Percentiles rank a stretch among this genome's conserved stretches.
Conservation (phyloP, 2,888 invertebrate species). For the Andrena camellia region DNA sequence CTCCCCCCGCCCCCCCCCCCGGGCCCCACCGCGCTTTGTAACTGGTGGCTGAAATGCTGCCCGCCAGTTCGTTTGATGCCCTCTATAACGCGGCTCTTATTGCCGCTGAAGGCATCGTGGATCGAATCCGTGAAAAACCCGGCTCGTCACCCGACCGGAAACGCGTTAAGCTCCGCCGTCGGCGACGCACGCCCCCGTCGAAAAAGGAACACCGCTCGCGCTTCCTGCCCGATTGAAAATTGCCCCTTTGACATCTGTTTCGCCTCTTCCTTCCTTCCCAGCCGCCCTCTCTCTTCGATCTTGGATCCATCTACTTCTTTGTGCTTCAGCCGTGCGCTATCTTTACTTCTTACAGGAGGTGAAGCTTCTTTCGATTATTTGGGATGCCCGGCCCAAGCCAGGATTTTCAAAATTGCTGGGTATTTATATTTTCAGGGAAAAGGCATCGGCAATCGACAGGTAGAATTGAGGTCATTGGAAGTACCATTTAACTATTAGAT, state of each 20-base stretch:
- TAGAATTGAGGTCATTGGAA: too few species aligned
- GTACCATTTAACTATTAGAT: too few species aligned
- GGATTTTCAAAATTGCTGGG: too few species aligned
- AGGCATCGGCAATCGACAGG: too few species aligned
- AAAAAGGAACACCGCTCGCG: constrained; percentile 24
- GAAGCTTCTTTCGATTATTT: too few species aligned
- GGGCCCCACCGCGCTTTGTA: constrained; percentile 30
- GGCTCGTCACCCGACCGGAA: constrained; percentile 22
- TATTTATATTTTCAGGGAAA: too few species aligned
- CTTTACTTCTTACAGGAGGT: too few species aligned
- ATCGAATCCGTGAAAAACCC: constrained; percentile 33
- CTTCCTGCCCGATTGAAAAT: constrained; percentile 49
- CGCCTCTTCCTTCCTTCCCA: constrained; percentile 16
- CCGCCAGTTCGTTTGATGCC: constrained; percentile 56
- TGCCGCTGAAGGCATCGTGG: constrained; percentile 51
- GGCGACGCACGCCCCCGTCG: constrained; percentile 30
- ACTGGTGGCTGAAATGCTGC: constrained; percentile 29
- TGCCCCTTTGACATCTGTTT: constrained; percentile 47
- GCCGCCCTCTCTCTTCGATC: not conserved
- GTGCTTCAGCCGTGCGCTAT: not conserved
- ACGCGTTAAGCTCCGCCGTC: constrained; percentile 49
- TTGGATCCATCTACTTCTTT: constrained; percentile 8
- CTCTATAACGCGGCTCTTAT: constrained; percentile 55
- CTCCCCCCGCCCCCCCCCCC: not conserved
- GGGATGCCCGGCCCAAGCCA: too few species aligned